Conservation (phyloP, 1,140 invertebrate species). For the Leguminivora glycinivorella region DNA sequence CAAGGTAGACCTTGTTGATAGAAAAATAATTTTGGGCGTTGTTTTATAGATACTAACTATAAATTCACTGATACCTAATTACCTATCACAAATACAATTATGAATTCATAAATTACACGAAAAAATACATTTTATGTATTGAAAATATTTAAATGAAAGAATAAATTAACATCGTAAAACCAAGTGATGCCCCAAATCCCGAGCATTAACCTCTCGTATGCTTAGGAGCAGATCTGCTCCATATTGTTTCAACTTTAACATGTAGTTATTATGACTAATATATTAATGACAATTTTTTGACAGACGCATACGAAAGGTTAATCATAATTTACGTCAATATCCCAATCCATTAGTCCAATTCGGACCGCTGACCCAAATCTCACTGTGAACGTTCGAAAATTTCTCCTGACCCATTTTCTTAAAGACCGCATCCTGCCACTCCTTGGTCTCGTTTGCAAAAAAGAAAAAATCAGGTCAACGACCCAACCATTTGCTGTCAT, state of each 20-base stretch:
- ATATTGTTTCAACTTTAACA: too few relatives aligned
- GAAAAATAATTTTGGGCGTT: too few relatives aligned
- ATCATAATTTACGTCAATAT: background rate
- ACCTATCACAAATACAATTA: too few relatives aligned
- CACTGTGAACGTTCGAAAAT: constrained; percentile 43
- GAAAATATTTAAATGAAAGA: too few relatives aligned
- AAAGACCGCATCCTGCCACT: constrained; percentile 49
- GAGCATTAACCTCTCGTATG: background rate
- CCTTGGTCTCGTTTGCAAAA: constrained; percentile 41
- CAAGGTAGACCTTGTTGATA: too few relatives aligned
- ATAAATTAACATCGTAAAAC: background rate
- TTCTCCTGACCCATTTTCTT: constrained; percentile 66
- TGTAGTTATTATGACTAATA: too few relatives aligned
- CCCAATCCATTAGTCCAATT: constrained; percentile 27
- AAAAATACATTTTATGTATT: constrained; percentile 3
- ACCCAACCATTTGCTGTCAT: constrained; percentile 44
- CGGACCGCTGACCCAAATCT: constrained; percentile 60
- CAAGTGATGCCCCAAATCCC: background rate
- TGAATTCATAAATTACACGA: background rate
- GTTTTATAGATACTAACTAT: too few relatives aligned
- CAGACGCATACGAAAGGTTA: too few relatives aligned
- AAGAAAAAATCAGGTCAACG: constrained; percentile 55
- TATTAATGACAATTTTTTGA: too few relatives aligned
- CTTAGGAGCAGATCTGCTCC: too few relatives aligned
- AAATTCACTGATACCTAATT: too few relatives aligned